These are phyloP conservation scores for Fistularia commersonii DNA, from an alignment of 2,797 vertebrate species.

Conservation along the genomic window DNA sequence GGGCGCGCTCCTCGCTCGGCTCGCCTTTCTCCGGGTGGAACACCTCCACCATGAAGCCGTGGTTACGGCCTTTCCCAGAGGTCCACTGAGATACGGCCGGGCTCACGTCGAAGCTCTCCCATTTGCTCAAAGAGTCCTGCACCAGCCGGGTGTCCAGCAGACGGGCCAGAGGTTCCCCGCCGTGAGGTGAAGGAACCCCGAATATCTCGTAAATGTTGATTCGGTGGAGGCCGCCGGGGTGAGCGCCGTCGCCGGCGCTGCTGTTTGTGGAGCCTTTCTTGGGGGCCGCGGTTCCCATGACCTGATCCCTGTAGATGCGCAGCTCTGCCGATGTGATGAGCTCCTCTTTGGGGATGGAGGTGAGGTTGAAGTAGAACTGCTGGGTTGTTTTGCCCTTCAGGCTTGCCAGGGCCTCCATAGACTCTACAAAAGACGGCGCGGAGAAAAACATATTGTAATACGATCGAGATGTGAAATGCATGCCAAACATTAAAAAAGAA, in stretches of 20 bases:
- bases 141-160: conserved; percentile 96
- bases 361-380: conserved; percentile 97
- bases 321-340: conserved; percentile 94
- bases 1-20: conserved; percentile 51
- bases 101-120: conserved; percentile 98
- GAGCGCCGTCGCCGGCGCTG: conserved; percentile 44
- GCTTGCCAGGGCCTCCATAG: conserved; percentile 90
- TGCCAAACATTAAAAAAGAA: conserved; percentile 19
- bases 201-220: conserved; percentile 99
- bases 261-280: conserved; percentile 61
- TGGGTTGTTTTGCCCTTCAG: conserved; percentile 86
- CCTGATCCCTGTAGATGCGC: conserved; percentile 92
- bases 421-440: conserved; percentile 76
- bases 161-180: conserved; percentile 84
- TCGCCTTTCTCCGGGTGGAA: conserved; percentile 81
- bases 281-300: conserved; percentile 69
- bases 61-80: conserved; percentile 84
- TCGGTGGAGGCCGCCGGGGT: conserved; percentile 82
- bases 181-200: conserved; percentile 73
- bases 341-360: conserved; percentile 88
- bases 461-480: conserved; percentile 7
- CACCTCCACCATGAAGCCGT: conserved; percentile 96
- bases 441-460: conserved; percentile 33
- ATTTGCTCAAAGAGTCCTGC: conserved; percentile 88
- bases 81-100: conserved; percentile 92